phyloP scores from a whole-genome alignment of 1,140 invertebrate genomes.

The Drosophila mojavensis region DNA sequence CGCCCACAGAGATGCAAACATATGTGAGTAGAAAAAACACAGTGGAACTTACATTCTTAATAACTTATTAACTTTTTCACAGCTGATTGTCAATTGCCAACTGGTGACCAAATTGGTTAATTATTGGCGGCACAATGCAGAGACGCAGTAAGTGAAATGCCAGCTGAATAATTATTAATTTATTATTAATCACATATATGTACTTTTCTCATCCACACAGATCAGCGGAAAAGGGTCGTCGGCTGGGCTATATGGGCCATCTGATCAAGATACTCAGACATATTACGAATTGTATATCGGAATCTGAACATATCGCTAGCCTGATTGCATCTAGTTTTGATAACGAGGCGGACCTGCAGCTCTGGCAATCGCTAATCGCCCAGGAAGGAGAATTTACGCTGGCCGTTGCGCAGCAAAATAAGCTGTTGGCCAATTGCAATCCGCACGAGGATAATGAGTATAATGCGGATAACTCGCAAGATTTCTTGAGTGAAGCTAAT shows the following conservation, averaged over 20 bases:
- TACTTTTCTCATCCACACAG: conserved; percentile 24
- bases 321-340: conserved; percentile 70
- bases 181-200: background rate
- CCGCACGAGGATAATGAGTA: conserved; percentile 74
- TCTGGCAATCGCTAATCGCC: conserved; percentile 73
- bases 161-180: background rate
- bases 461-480: conserved; percentile 51
- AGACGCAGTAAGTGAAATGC: conserved; percentile 84
- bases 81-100: conserved; percentile 89
- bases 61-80: conserved; percentile 50
- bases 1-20: conserved; percentile 77
- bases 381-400: conserved; percentile 73
- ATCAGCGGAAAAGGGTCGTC: conserved; percentile 82
- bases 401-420: conserved; percentile 66
- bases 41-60: background rate
- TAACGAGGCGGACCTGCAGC: conserved; percentile 59
- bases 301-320: conserved; percentile 82
- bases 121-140: conserved; percentile 88
- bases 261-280: conserved; percentile 87
- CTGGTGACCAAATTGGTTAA: conserved; percentile 88
- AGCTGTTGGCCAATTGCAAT: conserved; percentile 76
- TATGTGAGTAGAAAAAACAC: conserved; percentile 57
- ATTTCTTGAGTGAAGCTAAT: conserved; percentile 58
- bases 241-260: conserved; percentile 91
- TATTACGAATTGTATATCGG: conserved; percentile 75